These are phyloP conservation scores for Rallus crepitans DNA, from an alignment of 2,797 vertebrate species.

Conservation along the genomic window DNA sequence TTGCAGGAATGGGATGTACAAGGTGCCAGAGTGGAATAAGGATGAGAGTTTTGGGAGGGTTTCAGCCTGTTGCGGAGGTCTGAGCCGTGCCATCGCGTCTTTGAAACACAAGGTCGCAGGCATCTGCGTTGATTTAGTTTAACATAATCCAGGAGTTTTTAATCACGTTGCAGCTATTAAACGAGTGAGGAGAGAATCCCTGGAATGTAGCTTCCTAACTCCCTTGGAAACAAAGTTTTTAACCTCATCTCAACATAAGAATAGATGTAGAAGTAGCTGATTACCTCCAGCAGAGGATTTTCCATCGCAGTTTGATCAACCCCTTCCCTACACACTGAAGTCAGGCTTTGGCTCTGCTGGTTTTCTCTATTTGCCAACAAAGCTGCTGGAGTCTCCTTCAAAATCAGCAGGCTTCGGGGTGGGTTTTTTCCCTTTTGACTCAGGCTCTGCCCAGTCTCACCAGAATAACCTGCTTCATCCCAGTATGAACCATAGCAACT, in stretches of 20 bases:
- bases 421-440: not conserved
- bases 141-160: conserved; percentile 67
- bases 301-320: not conserved
- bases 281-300: conserved; percentile 13
- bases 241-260: conserved; percentile 43
- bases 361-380: not conserved
- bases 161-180: conserved; percentile 68
- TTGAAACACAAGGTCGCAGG: conserved; percentile 51
- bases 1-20: not conserved
- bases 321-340: not conserved
- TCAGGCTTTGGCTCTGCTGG: not conserved
- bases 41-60: not conserved
- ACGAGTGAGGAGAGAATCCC: conserved; percentile 51
- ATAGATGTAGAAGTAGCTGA: conserved; percentile 42
- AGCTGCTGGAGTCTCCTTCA: not conserved
- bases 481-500: not conserved
- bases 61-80: not conserved
- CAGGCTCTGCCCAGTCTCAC: not conserved
- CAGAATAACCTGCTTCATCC: not conserved
- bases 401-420: not conserved
- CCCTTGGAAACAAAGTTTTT: conserved; percentile 62
- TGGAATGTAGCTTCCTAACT: conserved; percentile 65
- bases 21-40: not conserved
- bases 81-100: conserved; percentile 21
- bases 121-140: conserved; percentile 46